phyloP scores from a whole-genome alignment of 2,797 vertebrate species.

The Zalophus californianus region DNA sequence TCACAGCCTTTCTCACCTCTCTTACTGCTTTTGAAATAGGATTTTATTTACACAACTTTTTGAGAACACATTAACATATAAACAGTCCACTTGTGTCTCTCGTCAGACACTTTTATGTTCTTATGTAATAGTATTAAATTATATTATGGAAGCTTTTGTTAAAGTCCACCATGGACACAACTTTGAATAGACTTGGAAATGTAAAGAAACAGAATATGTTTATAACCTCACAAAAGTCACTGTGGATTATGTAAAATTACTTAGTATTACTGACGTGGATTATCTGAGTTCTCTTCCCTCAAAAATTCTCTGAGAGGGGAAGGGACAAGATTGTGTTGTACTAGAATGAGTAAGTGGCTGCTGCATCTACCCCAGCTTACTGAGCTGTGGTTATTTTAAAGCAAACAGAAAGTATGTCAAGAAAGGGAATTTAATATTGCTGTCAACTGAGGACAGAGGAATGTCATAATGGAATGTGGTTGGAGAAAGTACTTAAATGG shows the following conservation, averaged over 20 bases:
- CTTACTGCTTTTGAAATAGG: slow-evolving; percentile 25
- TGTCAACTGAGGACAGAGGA: slow-evolving; percentile 4
- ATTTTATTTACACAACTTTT: slow-evolving; percentile 46
- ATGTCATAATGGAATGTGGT: neutral
- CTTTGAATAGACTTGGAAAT: slow-evolving; percentile 23
- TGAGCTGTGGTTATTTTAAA: slow-evolving; percentile 54
- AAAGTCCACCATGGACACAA: neutral
- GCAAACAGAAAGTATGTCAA: slow-evolving; percentile 24
- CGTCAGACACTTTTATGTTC: slow-evolving; percentile 1
- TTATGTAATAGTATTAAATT: neutral
- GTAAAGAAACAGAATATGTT: slow-evolving; percentile 33
- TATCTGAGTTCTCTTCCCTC: neutral
- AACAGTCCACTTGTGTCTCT: neutral
- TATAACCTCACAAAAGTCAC: slow-evolving; percentile 21
- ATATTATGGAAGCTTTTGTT: slow-evolving; percentile 33
- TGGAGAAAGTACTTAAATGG: neutral
- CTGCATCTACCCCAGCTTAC: neutral
- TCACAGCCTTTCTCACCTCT: neutral
- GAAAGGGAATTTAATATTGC: slow-evolving; percentile 35
- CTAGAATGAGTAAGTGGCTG: neutral
- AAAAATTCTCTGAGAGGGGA: neutral
- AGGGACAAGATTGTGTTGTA: slow-evolving; percentile 6
- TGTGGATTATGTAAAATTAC: neutral
- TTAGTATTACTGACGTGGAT: slow-evolving; percentile 8
- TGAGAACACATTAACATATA: slow-evolving; percentile 29